These are phyloP conservation scores for Coronaproctus castanopsis DNA, from an alignment of 2,888 invertebrate genomes.

Conservation along the genomic window DNA sequence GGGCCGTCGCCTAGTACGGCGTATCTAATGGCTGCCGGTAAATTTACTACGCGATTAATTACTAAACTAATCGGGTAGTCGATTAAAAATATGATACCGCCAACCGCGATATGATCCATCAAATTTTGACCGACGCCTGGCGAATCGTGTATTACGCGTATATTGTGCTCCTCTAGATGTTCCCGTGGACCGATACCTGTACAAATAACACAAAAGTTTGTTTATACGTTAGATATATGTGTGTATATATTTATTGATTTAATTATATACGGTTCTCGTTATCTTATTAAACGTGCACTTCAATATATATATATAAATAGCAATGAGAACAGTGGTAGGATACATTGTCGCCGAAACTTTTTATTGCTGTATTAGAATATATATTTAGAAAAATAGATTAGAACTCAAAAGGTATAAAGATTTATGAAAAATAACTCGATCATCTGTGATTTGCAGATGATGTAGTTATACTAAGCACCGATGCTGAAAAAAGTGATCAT, in stretches of 20 bases:
- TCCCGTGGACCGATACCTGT: conserved; percentile 60
- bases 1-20: conserved; percentile 72
- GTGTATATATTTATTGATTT: not conserved
- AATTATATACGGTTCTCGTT: not conserved
- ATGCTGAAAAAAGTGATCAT: too few species aligned
- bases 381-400: too few species aligned
- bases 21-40: conserved; percentile 62
- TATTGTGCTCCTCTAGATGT: conserved; percentile 49
- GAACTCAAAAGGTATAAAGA: too few species aligned
- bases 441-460: too few species aligned
- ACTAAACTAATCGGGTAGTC: conserved; percentile 63
- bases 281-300: too few species aligned
- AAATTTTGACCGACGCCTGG: conserved; percentile 72
- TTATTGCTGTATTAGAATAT: too few species aligned
- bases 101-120: conserved; percentile 76
- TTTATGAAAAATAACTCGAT: too few species aligned
- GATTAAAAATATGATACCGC: conserved; percentile 58
- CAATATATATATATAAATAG: too few species aligned
- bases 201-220: not conserved
- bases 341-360: too few species aligned
- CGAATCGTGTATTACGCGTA: conserved; percentile 50
- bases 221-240: not conserved
- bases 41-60: conserved; percentile 57
- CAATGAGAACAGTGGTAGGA: too few species aligned
- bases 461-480: too few species aligned